Evolutionary conservation across 1,140 invertebrate species (phyloP), one percentile per base, ranked within the genome.

Genomic region (Drosophila seguyi): DNA sequence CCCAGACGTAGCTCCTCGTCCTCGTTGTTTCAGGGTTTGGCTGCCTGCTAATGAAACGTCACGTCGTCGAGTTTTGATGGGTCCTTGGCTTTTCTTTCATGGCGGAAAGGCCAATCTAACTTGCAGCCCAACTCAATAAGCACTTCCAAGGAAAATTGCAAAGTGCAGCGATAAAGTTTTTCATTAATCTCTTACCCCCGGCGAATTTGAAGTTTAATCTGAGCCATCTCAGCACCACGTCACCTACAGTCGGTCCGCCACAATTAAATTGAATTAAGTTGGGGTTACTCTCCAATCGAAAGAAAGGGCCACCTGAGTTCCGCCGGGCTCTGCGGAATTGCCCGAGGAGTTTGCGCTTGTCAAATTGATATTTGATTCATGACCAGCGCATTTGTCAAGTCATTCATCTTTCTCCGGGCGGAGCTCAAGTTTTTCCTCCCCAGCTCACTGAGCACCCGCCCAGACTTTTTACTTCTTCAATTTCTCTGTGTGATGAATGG

Each of bases 361-460:
- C 88, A 91, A 91, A 88, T 91, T 91, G 88, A 91, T 91, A 91
- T 91, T 91, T 91, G 87, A 91, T 91, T 84, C 88, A 91, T 91
- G 88, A 91, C 88, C 88, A 88, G 78, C 69, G 75, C 85, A 90
- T 90, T 90, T 90, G 85, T 90, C 85, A 90, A 90, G 88, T 91
- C 88, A 91, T 91, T 91, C 88, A 91, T 91, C 88, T 91, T 91
- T 84, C 69, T 76, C 47, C 72, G 55, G 62, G 47, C 62, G 44
- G 45, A 39, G 74, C 52, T 72, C 69, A 58, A 61, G 63, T 71
- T 45, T 22, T 48, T 31, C 45, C 41, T 16, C 25, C 48, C 56
- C 29, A 29, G 47, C 34, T 50, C 42, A 34, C 18, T 36, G 55
- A 11, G 16, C 20, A n/a, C 31, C 42, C 34, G 25, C 52, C 34